Conservation (phyloP, 2,797 vertebrate genomes). For the Tragelaphus oryx region DNA sequence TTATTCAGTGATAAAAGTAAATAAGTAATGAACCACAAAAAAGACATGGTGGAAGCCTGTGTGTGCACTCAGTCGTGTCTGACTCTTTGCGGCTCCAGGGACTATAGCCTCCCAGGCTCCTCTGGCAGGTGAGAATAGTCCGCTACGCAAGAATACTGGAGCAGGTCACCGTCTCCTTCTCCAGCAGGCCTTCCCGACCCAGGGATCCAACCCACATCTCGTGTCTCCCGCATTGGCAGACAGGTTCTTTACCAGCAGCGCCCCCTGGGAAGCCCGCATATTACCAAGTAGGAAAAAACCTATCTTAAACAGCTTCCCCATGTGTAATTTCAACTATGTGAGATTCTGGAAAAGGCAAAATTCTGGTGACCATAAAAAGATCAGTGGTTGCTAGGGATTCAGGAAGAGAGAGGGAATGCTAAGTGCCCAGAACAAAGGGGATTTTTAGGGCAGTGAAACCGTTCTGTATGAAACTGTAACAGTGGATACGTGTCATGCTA, state of each 20-base stretch:
- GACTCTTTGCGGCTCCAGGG: fast-evolving
- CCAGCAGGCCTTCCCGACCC: not conserved
- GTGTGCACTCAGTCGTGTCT: not conserved
- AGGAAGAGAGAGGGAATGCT: not conserved
- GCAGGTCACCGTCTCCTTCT: not conserved
- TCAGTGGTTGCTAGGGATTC: not conserved
- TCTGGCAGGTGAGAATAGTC: not conserved
- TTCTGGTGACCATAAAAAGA: not conserved
- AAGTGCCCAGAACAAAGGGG: not conserved
- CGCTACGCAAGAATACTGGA: not conserved
- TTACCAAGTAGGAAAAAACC: not conserved
- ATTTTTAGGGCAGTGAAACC: not conserved
- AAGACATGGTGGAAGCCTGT: not conserved
- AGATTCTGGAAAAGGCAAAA: not conserved
- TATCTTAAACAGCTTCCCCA: not conserved
- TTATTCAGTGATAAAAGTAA: not conserved
- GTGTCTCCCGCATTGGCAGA: fast-evolving
- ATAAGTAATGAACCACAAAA: not conserved
- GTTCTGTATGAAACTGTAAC: not conserved
- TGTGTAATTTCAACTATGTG: not conserved
- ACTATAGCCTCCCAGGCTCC: not conserved
- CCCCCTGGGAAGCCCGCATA: not conserved
- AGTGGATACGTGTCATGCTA: not conserved
- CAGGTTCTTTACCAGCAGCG: not conserved
- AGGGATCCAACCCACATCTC: not conserved